Evolutionary conservation across 2,888 invertebrate genomes (phyloP), one percentile per base, ranked within the genome.

Genomic region (Eupeodes luniger): DNA sequence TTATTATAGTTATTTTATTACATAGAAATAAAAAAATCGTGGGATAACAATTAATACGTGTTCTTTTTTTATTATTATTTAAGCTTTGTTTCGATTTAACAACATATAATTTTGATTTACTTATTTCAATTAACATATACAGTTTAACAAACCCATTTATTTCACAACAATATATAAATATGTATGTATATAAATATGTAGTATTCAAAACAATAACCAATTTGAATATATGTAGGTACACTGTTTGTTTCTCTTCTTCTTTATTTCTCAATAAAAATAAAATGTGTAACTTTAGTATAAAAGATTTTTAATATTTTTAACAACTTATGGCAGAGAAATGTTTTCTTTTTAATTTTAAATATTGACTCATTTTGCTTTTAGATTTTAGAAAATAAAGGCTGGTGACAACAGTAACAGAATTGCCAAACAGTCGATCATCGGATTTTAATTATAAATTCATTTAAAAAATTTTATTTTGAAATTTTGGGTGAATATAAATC

Each of bases 151-250:
- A 83, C 66, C 66, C 78, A 59, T 72, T 78, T 36, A 40, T 83
- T 72, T 82, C 62, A 82, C 70, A 82, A 77, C 72, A 49, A 70
- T 59, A 64, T 82, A n/a, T 57, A 62, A 27, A 70, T 61, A 72
- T 66, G 34, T 64, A 61, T 19, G 59, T 57, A 40, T 59, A 14
- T 59, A 36, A 36, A n/a, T 16, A 61, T 36, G 61, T 61, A 62
- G 16, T 62, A 53, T 72, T 78, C 66, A 14, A 51, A 78, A 59
- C 49, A 49, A 40, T 70, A 55, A 77, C 70, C 69, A 82, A 82
- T 82, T 70, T 47, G 55, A 62, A 34, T 1, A 19, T 40, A 34
- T 1, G 19, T 40, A 67, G 75, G 69, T 69, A 69, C 57, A 19
- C 61, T 53, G 51, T 27, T n/a, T 27, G 27, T 27, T 27, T 27